Evolutionary conservation across 2,797 vertebrate species (phyloP).

Genomic region (Lepus oiostolus): DNA sequence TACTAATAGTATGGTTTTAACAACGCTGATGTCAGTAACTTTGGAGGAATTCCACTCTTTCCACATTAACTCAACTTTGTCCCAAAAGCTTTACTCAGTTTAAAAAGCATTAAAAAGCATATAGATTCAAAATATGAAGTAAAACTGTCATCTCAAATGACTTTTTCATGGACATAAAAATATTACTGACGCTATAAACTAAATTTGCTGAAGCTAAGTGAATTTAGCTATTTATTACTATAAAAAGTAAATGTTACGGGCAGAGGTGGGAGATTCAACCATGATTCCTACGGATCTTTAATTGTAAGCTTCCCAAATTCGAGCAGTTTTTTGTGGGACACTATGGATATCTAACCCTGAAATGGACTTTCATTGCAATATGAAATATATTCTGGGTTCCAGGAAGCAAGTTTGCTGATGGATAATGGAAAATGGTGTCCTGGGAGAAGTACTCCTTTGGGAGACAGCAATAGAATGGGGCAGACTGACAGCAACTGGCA

Average conservation of each 20-base stretch:
- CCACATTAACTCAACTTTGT: neutral
- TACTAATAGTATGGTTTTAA: neutral
- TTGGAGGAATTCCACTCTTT: neutral
- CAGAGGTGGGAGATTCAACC: constrained; percentile 6
- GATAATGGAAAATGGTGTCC: neutral
- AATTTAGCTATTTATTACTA: neutral
- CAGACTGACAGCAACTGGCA: neutral
- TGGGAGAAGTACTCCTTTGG: no score
- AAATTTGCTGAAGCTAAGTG: neutral
- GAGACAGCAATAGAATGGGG: neutral
- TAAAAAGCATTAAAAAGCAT: neutral
- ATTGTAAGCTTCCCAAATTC: neutral
- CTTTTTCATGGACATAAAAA: neutral
- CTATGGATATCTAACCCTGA: constrained; percentile 4
- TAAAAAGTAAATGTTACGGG: neutral
- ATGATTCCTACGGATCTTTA: neutral
- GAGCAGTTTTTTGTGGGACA: neutral
- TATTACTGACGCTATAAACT: neutral
- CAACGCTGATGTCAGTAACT: neutral
- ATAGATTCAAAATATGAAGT: neutral
- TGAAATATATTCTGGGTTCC: neutral
- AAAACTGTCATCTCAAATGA: neutral
- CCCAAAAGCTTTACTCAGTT: neutral
- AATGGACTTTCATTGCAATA: neutral
- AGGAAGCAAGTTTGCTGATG: neutral